Base-by-base conservation (phyloP, 1,140 invertebrate species). In the Battus philenor region DNA sequence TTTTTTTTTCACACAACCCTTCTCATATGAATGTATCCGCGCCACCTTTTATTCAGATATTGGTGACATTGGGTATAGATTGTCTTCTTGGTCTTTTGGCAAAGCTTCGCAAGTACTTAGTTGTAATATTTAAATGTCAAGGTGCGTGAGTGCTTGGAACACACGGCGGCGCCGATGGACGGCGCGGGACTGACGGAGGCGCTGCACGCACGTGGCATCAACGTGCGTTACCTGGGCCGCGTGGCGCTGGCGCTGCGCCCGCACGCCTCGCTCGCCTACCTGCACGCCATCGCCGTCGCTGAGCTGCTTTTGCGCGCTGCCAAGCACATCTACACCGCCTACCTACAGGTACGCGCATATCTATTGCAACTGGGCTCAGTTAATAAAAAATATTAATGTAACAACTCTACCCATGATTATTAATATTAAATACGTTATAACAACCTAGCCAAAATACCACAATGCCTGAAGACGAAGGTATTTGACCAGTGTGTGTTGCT, bases 141-240 rank as follows among this genome's bases (percentile, higher is more conserved):
- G 94, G 92, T 98, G 34, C 90, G 94, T 45, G 97, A 98, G 67
- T 97, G 95, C 66, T 85, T 97, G 58, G 95, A 98, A 74, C 97
- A 98, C 74, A 92, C 93, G 2, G 91, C 94, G 4, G 94, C 96
- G 6, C 95, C 97, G 1, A 96, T 99, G 90, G 98, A 99, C 87
- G 98, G 98, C 11, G 87, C 89, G 11, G 97, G 95, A n/a, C 87
- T 99, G n/a, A 92, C 95, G 1, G 97, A 99, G 77, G 93, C 95
- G 0, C 87, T 99, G 67, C 98, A 99, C 82, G 93, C 91, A 53
- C 91, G 95, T 58, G 98, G 98, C 43, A 98, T 99, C 55, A 99
- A 99, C 80, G 93, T 99, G 44, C 90, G 98, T 44, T 99, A 99
- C 79, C 88, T 99, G 36, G 97, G 97, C 15, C 94, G 95, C 87